Evolutionary conservation across 2,888 invertebrate genomes (phyloP).

Genomic region (Cheilosia urbana): DNA sequence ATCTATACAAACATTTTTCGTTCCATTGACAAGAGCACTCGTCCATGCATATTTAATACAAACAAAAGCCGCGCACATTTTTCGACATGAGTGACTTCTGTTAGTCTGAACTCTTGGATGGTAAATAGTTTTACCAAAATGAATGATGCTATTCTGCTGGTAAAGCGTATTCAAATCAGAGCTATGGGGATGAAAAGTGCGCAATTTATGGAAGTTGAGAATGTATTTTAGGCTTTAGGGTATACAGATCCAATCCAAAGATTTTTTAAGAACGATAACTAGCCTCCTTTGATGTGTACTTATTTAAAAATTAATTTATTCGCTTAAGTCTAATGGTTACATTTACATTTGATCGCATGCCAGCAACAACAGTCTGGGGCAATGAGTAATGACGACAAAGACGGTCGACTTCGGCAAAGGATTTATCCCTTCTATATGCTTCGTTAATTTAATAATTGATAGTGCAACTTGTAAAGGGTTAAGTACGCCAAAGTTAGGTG

Average conservation of each 20-base stretch:
- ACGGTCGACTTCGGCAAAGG: neutral
- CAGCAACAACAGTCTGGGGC: neutral
- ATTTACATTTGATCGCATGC: conserved; percentile 5
- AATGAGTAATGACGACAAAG: conserved; percentile 1
- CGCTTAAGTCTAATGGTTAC: neutral
- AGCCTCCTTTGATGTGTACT: neutral
- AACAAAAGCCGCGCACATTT: neutral
- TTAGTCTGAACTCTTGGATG: neutral
- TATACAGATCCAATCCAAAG: neutral
- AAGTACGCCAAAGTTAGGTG: neutral
- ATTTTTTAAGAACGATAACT: conserved; percentile 2
- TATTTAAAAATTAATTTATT: conserved; percentile 2
- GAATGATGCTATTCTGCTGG: neutral
- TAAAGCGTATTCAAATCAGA: conserved; percentile 1
- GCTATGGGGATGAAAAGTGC: conserved; percentile 16
- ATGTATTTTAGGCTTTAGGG: neutral
- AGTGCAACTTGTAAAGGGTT: neutral
- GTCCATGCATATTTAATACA: neutral
- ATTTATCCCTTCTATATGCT: neutral
- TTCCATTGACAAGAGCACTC: neutral
- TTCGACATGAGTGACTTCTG: neutral
- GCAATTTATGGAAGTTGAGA: neutral
- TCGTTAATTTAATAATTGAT: conserved; percentile 1
- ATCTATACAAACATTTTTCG: neutral
- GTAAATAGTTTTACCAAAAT: neutral